A percentile compares a stretch with the other conserved stretches of the same genome.
Conservation (phyloP, 2,797 vertebrate species). For the Phalanger gymnotis region DNA sequence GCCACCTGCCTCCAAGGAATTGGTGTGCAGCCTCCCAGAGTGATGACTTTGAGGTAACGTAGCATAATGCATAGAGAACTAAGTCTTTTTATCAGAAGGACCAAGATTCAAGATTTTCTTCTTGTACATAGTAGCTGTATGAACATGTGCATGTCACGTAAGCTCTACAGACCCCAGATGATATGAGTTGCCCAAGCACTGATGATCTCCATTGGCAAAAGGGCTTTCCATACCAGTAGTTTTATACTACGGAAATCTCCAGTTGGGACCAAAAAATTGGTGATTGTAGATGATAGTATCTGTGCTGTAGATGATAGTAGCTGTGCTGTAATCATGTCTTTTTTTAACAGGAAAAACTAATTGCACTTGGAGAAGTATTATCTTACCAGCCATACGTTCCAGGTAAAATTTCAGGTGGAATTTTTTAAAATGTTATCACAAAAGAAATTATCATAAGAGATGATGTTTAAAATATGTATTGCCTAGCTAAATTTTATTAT, state of each 20-base stretch:
- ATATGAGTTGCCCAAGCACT: neutral
- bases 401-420: constrained; percentile 72
- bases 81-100: neutral
- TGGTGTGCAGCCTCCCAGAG: neutral
- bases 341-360: constrained; percentile 81
- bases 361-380: constrained; percentile 81
- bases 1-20: neutral
- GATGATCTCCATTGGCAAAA: neutral
- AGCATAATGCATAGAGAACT: neutral
- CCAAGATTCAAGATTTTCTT: neutral
- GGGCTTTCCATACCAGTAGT: neutral
- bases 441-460: constrained; percentile 34
- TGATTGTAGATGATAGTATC: constrained; percentile 40
- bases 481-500: constrained; percentile 2
- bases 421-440: neutral
- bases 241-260: neutral
- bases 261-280: neutral
- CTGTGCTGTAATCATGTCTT: neutral
- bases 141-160: neutral
- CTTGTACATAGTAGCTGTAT: neutral
- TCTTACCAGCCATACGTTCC: constrained; percentile 62
- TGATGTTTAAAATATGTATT: constrained; percentile 33
- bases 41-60: neutral
- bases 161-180: neutral
- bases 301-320: constrained; percentile 28